Evolutionary conservation across 2,888 invertebrate genomes (phyloP).

Genomic region (Nycteola revayana): DNA sequence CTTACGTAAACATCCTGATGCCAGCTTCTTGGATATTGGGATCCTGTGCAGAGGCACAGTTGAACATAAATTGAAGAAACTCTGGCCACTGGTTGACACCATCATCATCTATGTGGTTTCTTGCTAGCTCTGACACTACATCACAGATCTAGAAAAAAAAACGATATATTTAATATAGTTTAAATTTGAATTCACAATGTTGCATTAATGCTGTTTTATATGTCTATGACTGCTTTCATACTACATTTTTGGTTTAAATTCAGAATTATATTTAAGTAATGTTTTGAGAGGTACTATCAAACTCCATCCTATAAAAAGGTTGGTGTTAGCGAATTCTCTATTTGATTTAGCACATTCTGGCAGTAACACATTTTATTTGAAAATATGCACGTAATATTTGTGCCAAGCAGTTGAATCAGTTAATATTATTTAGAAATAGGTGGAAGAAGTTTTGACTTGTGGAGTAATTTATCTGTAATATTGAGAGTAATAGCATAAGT

Average conservation of each 20-base stretch:
- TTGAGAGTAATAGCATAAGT: too few relatives aligned
- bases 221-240: background rate
- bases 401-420: conserved; percentile 25
- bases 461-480: too few relatives aligned
- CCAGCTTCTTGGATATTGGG: conserved; percentile 95
- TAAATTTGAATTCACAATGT: too few relatives aligned
- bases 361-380: conserved; percentile 54
- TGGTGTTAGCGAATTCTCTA: conserved; percentile 77
- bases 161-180: background rate
- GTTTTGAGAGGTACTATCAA: conserved; percentile 77
- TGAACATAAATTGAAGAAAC: conserved; percentile 96
- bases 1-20: conserved; percentile 95
- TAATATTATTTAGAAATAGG: too few relatives aligned
- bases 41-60: conserved; percentile 93
- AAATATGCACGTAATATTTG: conserved; percentile 56
- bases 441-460: too few relatives aligned
- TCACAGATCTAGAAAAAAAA: conserved; percentile 86
- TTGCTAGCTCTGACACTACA: conserved; percentile 96
- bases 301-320: conserved; percentile 64
- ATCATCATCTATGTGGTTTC: conserved; percentile 97
- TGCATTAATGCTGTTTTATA: background rate
- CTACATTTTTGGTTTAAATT: too few relatives aligned
- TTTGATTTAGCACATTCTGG: conserved; percentile 69
- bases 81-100: conserved; percentile 98
- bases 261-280: too few relatives aligned